These are phyloP conservation scores for Catocala fraxini DNA, from an alignment of 2,888 invertebrate genomes.

Conservation along the genomic window DNA sequence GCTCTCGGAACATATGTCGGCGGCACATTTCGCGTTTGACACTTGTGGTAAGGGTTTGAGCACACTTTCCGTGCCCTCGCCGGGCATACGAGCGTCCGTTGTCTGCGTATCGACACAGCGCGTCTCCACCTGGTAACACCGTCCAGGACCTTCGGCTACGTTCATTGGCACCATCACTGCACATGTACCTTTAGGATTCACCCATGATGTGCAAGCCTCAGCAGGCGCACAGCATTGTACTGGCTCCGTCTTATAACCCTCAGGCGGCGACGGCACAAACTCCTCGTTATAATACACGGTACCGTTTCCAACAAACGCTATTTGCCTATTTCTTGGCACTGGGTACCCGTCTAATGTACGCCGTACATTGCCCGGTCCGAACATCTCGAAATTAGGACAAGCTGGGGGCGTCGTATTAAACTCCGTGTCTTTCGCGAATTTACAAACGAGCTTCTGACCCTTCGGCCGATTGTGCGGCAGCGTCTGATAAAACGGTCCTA, in stretches of 20 bases:
- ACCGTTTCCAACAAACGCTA: slow-evolving; percentile 82
- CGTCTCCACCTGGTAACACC: slow-evolving; percentile 86
- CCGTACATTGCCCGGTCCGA: slow-evolving; percentile 88
- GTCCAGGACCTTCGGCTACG: slow-evolving; percentile 77
- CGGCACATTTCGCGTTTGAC: slow-evolving; percentile 82
- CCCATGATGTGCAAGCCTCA: slow-evolving; percentile 80
- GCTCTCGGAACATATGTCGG: slow-evolving; percentile 90
- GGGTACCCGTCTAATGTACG: slow-evolving; percentile 95
- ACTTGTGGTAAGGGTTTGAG: slow-evolving; percentile 80
- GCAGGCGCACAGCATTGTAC: slow-evolving; percentile 81
- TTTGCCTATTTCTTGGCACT: slow-evolving; percentile 84
- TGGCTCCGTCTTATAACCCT: slow-evolving; percentile 90
- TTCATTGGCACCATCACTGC: slow-evolving; percentile 84
- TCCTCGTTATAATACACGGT: slow-evolving; percentile 85
- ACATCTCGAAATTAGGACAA: slow-evolving; percentile 79
- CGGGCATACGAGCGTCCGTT: slow-evolving; percentile 79
- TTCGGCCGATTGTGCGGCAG: slow-evolving; percentile 91
- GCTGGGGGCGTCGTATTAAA: slow-evolving; percentile 75
- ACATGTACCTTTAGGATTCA: slow-evolving; percentile 84
- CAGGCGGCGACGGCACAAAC: slow-evolving; percentile 91
- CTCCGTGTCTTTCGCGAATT: slow-evolving; percentile 84
- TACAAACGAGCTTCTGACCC: slow-evolving; percentile 83
- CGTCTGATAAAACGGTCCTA: slow-evolving; percentile 90
- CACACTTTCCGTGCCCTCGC: slow-evolving; percentile 75
- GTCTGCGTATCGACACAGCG: slow-evolving; percentile 89